These are phyloP conservation scores for Chrysotoxum bicinctum DNA, from an alignment of 2,888 invertebrate genomes.

Conservation along the genomic window DNA sequence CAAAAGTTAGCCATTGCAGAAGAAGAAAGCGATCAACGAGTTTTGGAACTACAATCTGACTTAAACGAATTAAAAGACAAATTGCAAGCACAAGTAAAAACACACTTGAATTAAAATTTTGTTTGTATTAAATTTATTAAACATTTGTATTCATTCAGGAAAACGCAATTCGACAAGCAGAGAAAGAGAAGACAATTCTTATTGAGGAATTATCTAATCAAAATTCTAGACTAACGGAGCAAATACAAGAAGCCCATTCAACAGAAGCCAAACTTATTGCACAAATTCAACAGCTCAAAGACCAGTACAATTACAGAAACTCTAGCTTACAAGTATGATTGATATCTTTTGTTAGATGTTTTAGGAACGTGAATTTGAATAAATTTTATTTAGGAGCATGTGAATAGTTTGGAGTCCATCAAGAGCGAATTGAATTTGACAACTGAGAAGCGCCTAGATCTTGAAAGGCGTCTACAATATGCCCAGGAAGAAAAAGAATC, in stretches of 20 bases:
- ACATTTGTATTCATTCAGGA: too few relatives aligned
- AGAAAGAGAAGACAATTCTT: slow-evolving; percentile 90
- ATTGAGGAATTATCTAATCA: slow-evolving; percentile 94
- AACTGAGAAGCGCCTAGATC: slow-evolving; percentile 90
- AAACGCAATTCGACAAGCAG: slow-evolving; percentile 82
- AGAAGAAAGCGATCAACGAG: slow-evolving; percentile 93
- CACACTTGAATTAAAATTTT: too few relatives aligned
- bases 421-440: slow-evolving; percentile 93
- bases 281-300: slow-evolving; percentile 91
- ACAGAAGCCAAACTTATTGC: slow-evolving; percentile 90
- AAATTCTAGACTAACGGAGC: slow-evolving; percentile 91
- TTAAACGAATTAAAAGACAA: slow-evolving; percentile 90
- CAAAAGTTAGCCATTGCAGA: slow-evolving; percentile 92
- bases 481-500: slow-evolving; percentile 91
- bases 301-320: slow-evolving; percentile 91
- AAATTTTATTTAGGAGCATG: slow-evolving; percentile 86
- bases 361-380: neutral
- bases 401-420: slow-evolving; percentile 92
- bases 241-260: slow-evolving; percentile 91
- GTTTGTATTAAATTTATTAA: too few relatives aligned
- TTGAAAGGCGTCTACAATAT: slow-evolving; percentile 90
- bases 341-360: neutral
- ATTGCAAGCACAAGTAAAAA: slow-evolving; percentile 85
- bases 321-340: slow-evolving; percentile 86
- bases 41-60: slow-evolving; percentile 94